A percentile compares a stretch with the other conserved stretches of the same genome.
phyloP scores from a whole-genome alignment of 2,888 invertebrate genomes.

The Callyntrura guangdongensis region DNA sequence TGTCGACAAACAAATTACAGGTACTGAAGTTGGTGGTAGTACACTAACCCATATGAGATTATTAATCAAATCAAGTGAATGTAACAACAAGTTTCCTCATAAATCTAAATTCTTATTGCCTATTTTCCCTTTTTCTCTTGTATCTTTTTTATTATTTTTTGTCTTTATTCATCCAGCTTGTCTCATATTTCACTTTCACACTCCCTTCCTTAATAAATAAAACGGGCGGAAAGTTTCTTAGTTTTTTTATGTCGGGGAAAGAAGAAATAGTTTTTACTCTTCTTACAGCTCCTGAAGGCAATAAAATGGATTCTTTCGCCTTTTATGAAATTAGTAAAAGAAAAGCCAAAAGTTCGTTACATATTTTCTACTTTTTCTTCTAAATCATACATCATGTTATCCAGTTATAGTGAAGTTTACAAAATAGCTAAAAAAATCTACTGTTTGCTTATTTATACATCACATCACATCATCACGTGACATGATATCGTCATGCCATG shows the following conservation, averaged over 20 bases:
- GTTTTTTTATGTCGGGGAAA: background rate
- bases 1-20: too few species aligned
- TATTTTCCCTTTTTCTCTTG: background rate
- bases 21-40: too few species aligned
- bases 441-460: too few species aligned
- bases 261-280: constrained; percentile 14
- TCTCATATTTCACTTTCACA: constrained; percentile 39
- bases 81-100: constrained; percentile 14
- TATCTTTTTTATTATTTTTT: background rate
- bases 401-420: too few species aligned
- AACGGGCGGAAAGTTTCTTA: background rate
- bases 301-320: background rate
- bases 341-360: background rate
- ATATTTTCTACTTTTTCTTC: background rate
- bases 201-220: constrained; percentile 3
- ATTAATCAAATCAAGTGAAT: background rate
- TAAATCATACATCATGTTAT: too few species aligned
- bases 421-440: too few species aligned
- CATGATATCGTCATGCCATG: too few species aligned
- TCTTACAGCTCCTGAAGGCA: background rate
- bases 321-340: background rate
- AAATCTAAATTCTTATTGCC: constrained; percentile 10
- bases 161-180: background rate
- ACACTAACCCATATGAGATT: too few species aligned
- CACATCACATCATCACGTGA: too few species aligned